Base-by-base conservation (phyloP, 1,140 invertebrate genomes). In the Bombus superbus region DNA sequence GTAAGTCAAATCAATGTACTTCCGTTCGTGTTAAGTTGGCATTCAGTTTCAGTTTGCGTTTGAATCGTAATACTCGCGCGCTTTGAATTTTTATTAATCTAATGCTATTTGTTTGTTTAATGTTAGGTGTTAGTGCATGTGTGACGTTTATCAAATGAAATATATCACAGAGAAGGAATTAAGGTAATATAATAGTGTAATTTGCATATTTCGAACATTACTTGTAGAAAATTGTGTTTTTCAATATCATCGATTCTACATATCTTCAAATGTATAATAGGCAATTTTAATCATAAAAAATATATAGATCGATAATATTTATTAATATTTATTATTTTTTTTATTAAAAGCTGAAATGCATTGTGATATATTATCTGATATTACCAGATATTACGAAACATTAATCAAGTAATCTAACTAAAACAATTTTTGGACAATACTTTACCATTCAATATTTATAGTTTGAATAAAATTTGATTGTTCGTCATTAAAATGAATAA, bases 1-100 rank as follows among this genome's bases (percentile, higher is more conserved):
- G 38, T 18, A 62, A 85, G 59, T 85, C 83, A 85, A 73, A 74
- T 81, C 42, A 81, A 42, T 57, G 35, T 66, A 78, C 53, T 77
- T 85, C 86, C 75, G 77, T 38, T 32, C 62, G 15, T n/a, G 10
- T 38, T 40, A 11, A 77, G 15, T 69, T 38, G 8, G 13, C 1
- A 35, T 78, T 80, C 28, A 75, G 28, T 74, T 86, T 72, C 42
- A 76, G n/a, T 32, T 38, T 4, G 10, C 18, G 10, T 68, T 38
- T 42, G 25, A 68, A 80, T 32, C 11, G 22, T 53, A 5, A 15
- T 25, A 9, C 28, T 38, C 32, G 32, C 42, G 64, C 18, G 10
- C 6, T 66, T 79, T 8, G 0, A 68, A 38, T 68, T 35, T 68
- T 18, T 10, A 18, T 32, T 40, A 71, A 40, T n/a, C 32, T 69